These are phyloP conservation scores for Cheilosia impressa DNA, from an alignment of 2,888 invertebrate genomes.

Conservation along the genomic window DNA sequence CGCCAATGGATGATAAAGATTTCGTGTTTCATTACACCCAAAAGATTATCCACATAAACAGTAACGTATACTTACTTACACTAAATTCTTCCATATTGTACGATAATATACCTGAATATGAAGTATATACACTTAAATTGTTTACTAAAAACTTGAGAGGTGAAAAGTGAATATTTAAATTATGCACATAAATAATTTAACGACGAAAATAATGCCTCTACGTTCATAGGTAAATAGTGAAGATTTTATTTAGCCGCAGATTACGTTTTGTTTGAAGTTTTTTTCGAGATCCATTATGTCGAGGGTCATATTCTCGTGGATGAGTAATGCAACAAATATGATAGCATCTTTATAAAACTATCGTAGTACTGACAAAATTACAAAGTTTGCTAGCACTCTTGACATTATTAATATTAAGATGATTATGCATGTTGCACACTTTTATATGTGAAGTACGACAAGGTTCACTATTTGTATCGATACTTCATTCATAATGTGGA, in stretches of 20 bases:
- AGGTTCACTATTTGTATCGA: too few species aligned
- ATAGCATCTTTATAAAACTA: too few species aligned
- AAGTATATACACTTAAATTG: too few species aligned
- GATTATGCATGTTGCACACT: too few species aligned
- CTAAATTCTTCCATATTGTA: too few species aligned
- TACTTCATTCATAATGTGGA: too few species aligned
- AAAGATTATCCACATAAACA: neutral
- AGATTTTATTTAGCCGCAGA: slow-evolving; percentile 8
- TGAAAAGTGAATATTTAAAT: slow-evolving; percentile 10
- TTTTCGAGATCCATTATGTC: slow-evolving; percentile 8
- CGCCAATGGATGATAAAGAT: neutral
- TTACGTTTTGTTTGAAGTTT: slow-evolving; percentile 1
- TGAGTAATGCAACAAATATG: neutral
- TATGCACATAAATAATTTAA: neutral
- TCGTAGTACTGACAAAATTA: too few species aligned
- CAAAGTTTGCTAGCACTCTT: too few species aligned
- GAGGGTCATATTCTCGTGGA: slow-evolving; percentile 19
- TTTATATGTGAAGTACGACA: too few species aligned
- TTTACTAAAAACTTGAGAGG: too few species aligned
- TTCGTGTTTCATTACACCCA: slow-evolving; percentile 1
- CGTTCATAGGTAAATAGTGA: slow-evolving; percentile 17
- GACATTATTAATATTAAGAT: too few species aligned
- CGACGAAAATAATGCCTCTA: neutral
- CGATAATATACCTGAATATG: too few species aligned
- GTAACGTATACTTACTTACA: neutral